Evolutionary conservation across 2,797 vertebrate species (phyloP).

Genomic region (Apogon hyalosoma): DNA sequence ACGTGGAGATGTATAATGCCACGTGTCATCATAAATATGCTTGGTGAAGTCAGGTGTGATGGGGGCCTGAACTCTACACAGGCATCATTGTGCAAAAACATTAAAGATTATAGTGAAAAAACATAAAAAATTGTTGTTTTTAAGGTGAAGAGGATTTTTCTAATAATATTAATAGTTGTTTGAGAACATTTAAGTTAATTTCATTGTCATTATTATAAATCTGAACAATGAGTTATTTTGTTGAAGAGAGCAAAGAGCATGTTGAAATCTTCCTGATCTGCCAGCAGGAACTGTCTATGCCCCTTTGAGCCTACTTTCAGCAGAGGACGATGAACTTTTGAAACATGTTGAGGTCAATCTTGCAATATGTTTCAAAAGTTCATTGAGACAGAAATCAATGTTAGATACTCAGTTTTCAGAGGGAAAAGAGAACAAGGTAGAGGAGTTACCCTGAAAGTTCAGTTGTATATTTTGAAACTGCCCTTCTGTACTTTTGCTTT

Average conservation of each 20-base stretch:
- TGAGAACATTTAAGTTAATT: conserved; percentile 21
- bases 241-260: background rate
- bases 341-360: background rate
- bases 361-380: background rate
- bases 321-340: background rate
- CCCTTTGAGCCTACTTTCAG: background rate
- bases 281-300: background rate
- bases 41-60: no score
- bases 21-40: no score
- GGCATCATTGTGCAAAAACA: no score
- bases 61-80: no score
- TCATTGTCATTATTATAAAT: background rate
- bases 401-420: background rate
- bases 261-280: conserved; percentile 16
- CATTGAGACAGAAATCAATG: background rate
- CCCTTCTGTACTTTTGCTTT: no score
- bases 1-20: no score
- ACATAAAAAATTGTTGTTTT: no score
- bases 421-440: background rate
- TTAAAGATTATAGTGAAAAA: no score
- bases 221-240: background rate
- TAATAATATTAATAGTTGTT: background rate
- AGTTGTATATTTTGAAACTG: no score
- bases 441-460: no score
- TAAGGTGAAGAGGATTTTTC: no score